phyloP scores from a whole-genome alignment of 2,888 invertebrate genomes.

The Drosophila vallismaia region DNA sequence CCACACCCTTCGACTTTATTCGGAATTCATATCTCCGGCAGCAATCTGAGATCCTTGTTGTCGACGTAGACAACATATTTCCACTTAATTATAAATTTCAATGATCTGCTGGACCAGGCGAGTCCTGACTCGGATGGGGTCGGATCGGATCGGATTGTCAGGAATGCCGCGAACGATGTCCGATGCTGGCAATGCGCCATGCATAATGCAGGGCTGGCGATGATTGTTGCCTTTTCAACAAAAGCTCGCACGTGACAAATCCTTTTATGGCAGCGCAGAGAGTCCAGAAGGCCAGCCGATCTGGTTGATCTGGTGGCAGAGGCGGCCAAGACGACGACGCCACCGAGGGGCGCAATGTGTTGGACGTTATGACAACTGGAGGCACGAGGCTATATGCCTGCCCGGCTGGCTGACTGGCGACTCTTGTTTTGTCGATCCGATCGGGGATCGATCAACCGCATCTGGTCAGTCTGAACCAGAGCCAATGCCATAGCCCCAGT shows the following conservation, averaged over 20 bases:
- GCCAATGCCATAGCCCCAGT: background rate
- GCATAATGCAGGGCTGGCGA: conserved; percentile 68
- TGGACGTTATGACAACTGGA: conserved; percentile 80
- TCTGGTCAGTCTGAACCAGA: conserved; percentile 49
- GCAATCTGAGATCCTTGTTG: conserved; percentile 37
- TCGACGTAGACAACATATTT: conserved; percentile 64
- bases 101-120: conserved; percentile 55
- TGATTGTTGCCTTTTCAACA: conserved; percentile 84
- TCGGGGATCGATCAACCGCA: conserved; percentile 48
- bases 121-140: conserved; percentile 37
- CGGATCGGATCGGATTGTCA: conserved; percentile 69
- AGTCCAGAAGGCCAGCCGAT: conserved; percentile 10
- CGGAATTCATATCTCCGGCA: conserved; percentile 32
- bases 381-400: conserved; percentile 64
- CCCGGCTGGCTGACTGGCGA: conserved; percentile 39
- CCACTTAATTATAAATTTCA: conserved; percentile 76
- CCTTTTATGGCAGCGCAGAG: conserved; percentile 81
- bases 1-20: background rate
- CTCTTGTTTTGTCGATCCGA: conserved; percentile 23
- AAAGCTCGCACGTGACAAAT: conserved; percentile 84
- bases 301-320: conserved; percentile 16
- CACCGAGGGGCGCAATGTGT: conserved; percentile 71
- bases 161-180: conserved; percentile 74
- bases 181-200: conserved; percentile 52
- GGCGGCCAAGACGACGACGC: conserved; percentile 41